Evolutionary conservation across 2,797 vertebrate species (phyloP).

Genomic region (Pyrocephalus nanus): DNA sequence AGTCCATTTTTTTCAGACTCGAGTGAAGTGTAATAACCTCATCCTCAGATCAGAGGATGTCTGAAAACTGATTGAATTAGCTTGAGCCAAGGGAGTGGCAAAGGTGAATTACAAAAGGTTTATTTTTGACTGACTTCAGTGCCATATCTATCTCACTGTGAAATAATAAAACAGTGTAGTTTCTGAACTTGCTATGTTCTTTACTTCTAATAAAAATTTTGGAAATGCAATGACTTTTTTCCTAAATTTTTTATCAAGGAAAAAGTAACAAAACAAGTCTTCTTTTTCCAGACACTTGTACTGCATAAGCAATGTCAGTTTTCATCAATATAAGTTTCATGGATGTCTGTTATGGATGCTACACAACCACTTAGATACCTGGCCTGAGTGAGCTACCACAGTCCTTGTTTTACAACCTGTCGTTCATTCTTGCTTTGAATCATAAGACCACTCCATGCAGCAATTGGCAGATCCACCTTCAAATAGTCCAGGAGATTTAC

Average conservation of each 20-base stretch:
- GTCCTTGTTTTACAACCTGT: neutral
- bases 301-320: neutral
- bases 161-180: neutral
- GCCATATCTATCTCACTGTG: accelerated
- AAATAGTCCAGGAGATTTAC: neutral
- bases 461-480: neutral
- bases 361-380: neutral
- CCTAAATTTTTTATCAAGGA: neutral
- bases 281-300: neutral
- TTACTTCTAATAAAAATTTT: neutral
- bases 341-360: neutral
- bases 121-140: neutral
- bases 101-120: neutral
- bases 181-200: neutral
- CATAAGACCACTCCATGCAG: neutral
- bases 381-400: neutral
- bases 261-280: neutral
- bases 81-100: accelerated
- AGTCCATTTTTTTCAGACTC: neutral
- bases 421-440: neutral
- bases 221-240: neutral
- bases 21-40: neutral
- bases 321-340: neutral
- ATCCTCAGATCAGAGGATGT: neutral
- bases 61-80: neutral